Base-by-base conservation (phyloP, 2,888 invertebrate species). In the Aleiodes alternator region DNA sequence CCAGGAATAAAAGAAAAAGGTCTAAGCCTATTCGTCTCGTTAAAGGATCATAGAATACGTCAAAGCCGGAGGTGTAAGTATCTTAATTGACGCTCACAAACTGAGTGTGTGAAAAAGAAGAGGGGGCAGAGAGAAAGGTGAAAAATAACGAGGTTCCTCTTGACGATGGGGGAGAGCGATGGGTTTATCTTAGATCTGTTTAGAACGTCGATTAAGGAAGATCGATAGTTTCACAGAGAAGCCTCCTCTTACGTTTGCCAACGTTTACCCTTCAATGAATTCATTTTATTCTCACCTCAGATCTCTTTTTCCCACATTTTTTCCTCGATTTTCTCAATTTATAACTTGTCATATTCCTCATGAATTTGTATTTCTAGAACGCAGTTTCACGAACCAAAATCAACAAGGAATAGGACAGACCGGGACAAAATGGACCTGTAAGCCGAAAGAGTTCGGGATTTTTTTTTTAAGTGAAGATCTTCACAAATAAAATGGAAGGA, bases 351-450 rank as follows among this genome's bases (percentile, higher is more conserved):
- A 23, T 23, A 23, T 23, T 23, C 1, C 23, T 23, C 23, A 2
- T 23, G 23, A 23, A 23, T 23, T 23, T 23, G 23, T 23, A 23
- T 23, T 23, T 23, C 23, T 23, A 2, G 1, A 2, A 23, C 23
- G 2, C 23, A 23, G 23, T 23, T 23, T 23, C 64, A 75, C 64
- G n/a, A 75, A 80, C 75, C 80, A 79, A 82, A 29, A 51, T 81
- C 81, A 83, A 83, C 79, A 83, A 84, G 75, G 75, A 23, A 23
- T 23, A 23, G 23, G 23, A 23, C 1, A 23, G 23, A 23, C 23
- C 2, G 23, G 23, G 23, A 2, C 23, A 23, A 23, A 23, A 23
- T 23, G 23, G 23, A 23, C 23, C 23, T 23, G 23, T 23, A 23
- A 23, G 23, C 1, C 23, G 23, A 23, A 2, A 23, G 23, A 2